Conservation (phyloP, 2,888 invertebrate genomes). For the Lasioglossum oenotherae region DNA sequence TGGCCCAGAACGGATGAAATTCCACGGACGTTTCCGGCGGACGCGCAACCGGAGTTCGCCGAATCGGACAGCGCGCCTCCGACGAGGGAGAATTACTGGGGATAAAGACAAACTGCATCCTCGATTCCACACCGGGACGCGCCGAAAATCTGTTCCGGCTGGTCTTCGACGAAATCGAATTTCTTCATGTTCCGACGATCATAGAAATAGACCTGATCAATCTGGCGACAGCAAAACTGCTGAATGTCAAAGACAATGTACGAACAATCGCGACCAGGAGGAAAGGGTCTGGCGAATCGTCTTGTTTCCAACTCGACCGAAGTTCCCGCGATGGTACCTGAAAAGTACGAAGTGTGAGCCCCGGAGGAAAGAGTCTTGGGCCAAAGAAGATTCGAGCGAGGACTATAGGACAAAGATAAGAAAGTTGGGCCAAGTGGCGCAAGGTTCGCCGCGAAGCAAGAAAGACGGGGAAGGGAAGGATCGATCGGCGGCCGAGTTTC, state of each 20-base stretch:
- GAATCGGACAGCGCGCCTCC: constrained; percentile 35
- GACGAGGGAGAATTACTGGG: constrained; percentile 32
- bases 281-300: neutral
- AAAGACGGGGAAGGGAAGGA: neutral
- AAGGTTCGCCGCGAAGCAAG: neutral
- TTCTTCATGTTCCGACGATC: neutral
- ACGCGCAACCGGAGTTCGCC: constrained; percentile 52
- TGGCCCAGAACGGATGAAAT: constrained; percentile 65
- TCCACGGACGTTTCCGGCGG: constrained; percentile 66
- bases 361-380: neutral
- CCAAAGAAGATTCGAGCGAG: neutral
- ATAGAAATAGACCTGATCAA: neutral
- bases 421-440: neutral
- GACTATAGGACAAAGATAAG: neutral
- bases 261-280: neutral
- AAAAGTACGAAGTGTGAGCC: neutral
- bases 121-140: constrained; percentile 15
- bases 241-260: neutral
- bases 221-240: neutral
- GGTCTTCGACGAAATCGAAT: neutral
- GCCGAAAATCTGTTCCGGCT: neutral
- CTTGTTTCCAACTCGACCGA: neutral
- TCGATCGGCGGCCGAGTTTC: constrained; percentile 8
- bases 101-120: constrained; percentile 20
- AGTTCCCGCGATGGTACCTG: neutral